Evolutionary conservation across 2,113 vertebrate genomes (phyloP), one percentile per base, ranked within the genome.

Genomic region (Zosterops lateralis): DNA sequence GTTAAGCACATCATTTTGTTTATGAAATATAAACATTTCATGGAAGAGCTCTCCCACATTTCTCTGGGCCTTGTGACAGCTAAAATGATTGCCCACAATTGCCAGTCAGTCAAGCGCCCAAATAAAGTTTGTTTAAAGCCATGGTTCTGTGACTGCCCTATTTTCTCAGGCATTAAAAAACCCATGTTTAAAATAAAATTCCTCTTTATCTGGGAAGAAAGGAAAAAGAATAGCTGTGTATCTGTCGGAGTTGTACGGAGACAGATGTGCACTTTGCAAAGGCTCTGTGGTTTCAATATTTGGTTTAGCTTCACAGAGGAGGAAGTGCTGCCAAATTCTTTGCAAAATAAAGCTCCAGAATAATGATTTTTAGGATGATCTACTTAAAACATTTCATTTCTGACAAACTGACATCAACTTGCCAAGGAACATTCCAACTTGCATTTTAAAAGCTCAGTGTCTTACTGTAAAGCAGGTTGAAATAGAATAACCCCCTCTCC

Each of bases 1-100:
- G 98, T 97, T 98, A 98, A 98, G 98, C 98, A 99, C 98, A 99
- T 99, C 97, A 98, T 98, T 99, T 98, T 99, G 98, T 99, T 99
- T 99, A 98, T 98, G 98, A 98, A 98, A 99, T 98, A 99, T 98
- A 98, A 98, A 98, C 98, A 98, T 98, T 98, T 98, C 98, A 98
- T 97, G 98, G 97, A 98, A 97, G 98, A 98, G 97, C 97, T 98
- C 97, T 97, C 98, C 95, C 97, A 97, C 98, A 98, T 98, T 98
- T 97, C 97, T 97, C 97, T 84, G 81, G 93, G 89, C 96, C 95
- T 87, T 83, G 90, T 99, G 98, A 98, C 98, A 98, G 98, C 98
- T 98, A 97, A 99, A 98, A 98, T 98, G 98, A 99, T 98, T 97
- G 97, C 97, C 97, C 96, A 97, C 97, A 97, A 98, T 98, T 97